Conservation (phyloP, 1,140 invertebrate species). For the Bombyx mandarina region DNA sequence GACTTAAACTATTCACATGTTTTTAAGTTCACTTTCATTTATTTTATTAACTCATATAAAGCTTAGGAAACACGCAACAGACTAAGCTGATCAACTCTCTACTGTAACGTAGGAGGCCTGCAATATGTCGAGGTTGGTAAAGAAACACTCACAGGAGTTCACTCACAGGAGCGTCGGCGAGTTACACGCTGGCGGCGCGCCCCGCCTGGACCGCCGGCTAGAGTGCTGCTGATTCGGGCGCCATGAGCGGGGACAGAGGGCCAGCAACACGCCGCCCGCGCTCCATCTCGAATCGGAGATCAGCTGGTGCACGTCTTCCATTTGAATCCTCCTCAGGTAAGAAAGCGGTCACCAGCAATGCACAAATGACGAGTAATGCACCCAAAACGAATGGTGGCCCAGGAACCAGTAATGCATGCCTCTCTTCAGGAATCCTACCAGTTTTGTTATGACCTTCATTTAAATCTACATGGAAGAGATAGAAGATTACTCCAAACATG, state of each 20-base stretch:
- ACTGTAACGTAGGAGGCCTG: conserved; percentile 44
- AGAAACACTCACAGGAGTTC: conserved; percentile 38
- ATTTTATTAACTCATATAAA: conserved; percentile 35
- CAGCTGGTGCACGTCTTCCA: conserved; percentile 72
- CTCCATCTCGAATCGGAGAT: conserved; percentile 85
- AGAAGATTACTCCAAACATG: conserved; percentile 98
- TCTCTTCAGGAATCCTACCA: conserved; percentile 40
- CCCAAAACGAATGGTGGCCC: conserved; percentile 99
- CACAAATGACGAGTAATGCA: conserved; percentile 95
- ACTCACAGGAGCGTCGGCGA: conserved; percentile 25
- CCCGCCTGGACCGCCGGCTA: conserved; percentile 64
- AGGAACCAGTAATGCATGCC: conserved; percentile 83
- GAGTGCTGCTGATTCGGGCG: conserved; percentile 80
- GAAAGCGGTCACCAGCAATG: conserved; percentile 92
- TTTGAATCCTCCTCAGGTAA: conserved; percentile 82
- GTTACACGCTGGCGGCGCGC: conserved; percentile 58
- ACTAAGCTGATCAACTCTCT: conserved; percentile 34
- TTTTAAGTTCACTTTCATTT: too few relatives aligned
- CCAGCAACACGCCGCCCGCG: conserved; percentile 80
- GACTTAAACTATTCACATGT: conserved; percentile 12
- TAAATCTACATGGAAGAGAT: conserved; percentile 97
- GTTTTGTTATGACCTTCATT: conserved; percentile 77
- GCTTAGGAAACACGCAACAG: conserved; percentile 44
- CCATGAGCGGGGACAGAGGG: conserved; percentile 84
- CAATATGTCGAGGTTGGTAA: conserved; percentile 20